A percentile compares a stretch with the other conserved stretches of the same genome.
These are phyloP conservation scores for Schlechtendalia chinensis DNA, from an alignment of 1,140 invertebrate genomes.

Conservation along the genomic window DNA sequence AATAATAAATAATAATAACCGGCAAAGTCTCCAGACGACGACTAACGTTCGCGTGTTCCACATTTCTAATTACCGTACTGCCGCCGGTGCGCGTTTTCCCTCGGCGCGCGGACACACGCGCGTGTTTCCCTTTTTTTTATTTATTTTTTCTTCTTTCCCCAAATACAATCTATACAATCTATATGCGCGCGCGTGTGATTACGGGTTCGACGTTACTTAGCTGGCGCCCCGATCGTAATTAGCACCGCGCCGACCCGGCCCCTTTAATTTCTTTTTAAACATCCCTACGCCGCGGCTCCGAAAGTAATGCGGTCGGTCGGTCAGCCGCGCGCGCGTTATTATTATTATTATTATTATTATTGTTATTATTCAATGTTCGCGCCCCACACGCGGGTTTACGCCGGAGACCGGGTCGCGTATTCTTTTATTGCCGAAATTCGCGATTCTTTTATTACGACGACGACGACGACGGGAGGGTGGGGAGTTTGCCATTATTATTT, in stretches of 20 bases:
- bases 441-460: slow-evolving; percentile 5
- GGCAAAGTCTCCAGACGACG: neutral
- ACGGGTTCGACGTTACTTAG: slow-evolving; percentile 39
- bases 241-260: slow-evolving; percentile 5
- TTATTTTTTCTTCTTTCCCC: too few relatives aligned
- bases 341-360: too few relatives aligned
- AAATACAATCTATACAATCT: too few relatives aligned
- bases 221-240: slow-evolving; percentile 44
- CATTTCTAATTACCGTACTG: slow-evolving; percentile 45
- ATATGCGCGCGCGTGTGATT: too few relatives aligned
- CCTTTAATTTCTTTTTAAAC: slow-evolving; percentile 41
- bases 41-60: slow-evolving; percentile 46
- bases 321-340: neutral
- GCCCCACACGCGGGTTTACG: neutral
- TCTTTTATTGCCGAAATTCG: slow-evolving; percentile 27
- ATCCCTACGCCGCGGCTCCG: neutral
- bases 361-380: neutral
- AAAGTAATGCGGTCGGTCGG: too few relatives aligned
- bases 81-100: neutral
- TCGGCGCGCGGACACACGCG: neutral
- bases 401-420: slow-evolving; percentile 2
- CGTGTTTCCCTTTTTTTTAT: too few relatives aligned
- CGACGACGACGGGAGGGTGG: too few relatives aligned
- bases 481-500: neutral
- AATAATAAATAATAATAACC: neutral